These are phyloP conservation scores for Equus przewalskii DNA, from an alignment of 2,113 vertebrate genomes.

Conservation along the genomic window DNA sequence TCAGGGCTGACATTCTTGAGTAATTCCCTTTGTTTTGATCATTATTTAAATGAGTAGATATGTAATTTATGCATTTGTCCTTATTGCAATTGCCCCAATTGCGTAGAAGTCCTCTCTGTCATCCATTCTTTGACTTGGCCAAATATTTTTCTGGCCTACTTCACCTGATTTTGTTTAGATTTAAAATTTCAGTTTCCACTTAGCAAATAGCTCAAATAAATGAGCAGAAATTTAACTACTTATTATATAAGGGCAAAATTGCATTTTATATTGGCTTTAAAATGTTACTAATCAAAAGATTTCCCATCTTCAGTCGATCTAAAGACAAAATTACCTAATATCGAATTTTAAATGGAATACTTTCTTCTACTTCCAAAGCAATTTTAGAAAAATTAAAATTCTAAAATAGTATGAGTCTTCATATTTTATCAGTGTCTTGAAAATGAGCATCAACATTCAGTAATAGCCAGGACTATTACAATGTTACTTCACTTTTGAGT, in stretches of 20 bases:
- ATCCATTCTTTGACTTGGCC: background rate
- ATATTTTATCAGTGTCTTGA: background rate
- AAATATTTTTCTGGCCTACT: background rate
- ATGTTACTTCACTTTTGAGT: constrained; percentile 79
- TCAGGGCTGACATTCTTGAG: background rate
- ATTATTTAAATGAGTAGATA: background rate
- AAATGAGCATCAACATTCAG: background rate
- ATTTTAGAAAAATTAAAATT: constrained; percentile 35
- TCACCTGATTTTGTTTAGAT: constrained; percentile 11
- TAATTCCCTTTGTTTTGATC: background rate
- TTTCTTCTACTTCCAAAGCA: background rate
- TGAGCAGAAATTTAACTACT: background rate
- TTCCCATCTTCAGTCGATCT: background rate
- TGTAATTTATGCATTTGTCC: background rate
- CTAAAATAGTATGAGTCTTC: background rate
- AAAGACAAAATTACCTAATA: background rate
- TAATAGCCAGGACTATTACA: background rate
- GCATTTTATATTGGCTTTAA: background rate
- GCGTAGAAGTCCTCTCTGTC: background rate
- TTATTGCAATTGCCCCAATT: background rate
- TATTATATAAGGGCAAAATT: background rate
- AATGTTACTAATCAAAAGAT: background rate
- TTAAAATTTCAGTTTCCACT: background rate
- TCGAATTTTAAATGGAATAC: background rate
- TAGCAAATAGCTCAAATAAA: background rate